Evolutionary conservation across 2,888 invertebrate species (phyloP), one percentile per base, ranked within the genome.

Genomic region (Philopedon plagiatum): DNA sequence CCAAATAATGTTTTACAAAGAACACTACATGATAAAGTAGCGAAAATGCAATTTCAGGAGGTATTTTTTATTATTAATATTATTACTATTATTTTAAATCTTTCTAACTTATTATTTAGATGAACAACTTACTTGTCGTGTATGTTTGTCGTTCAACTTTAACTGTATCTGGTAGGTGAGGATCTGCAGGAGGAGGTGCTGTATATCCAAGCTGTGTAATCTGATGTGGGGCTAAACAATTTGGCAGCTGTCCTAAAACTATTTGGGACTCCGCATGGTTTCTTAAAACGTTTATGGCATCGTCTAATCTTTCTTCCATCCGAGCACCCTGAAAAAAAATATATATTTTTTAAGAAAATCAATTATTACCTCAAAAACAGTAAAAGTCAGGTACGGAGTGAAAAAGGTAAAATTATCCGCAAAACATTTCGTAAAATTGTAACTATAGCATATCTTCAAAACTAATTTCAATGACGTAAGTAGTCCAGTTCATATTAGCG

Each of bases 271-370:
- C 97, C 62, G 97, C 81, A 86, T 98, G 97, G 86, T 96, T 97
- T 82, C 97, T 91, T 79, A 98, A 88, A 68, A 98, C 97, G 86
- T 97, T 96, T 82, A 98, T 95, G 76, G 97, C 98, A 87, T 97
- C 97, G 85, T 97, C 97, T 82, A 98, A 87, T 75, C 96, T 89
- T 86, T 97, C 97, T 86, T 97, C 98, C 95, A 97, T 96, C 71
- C 96, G 91, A 80, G 94, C 94, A 78, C 95, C 95, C 93, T 95
- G 78, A 9, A 80, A 79, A 67, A 49, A 32, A 19, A 41, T 2
- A 2, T 4, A 7, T 11, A 8, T 18, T 19, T 11, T 15, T 39
- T 39, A 7, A 5, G 26, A 26, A 26, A 26, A 26, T 5, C 7
- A 7, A 5, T 26, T 26, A n/a, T n/a, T n/a, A n/a, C n/a, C n/a